Evolutionary conservation across 1,140 invertebrate genomes (phyloP), one percentile per base, ranked within the genome.

Genomic region (Lysiphlebus fabarum): DNA sequence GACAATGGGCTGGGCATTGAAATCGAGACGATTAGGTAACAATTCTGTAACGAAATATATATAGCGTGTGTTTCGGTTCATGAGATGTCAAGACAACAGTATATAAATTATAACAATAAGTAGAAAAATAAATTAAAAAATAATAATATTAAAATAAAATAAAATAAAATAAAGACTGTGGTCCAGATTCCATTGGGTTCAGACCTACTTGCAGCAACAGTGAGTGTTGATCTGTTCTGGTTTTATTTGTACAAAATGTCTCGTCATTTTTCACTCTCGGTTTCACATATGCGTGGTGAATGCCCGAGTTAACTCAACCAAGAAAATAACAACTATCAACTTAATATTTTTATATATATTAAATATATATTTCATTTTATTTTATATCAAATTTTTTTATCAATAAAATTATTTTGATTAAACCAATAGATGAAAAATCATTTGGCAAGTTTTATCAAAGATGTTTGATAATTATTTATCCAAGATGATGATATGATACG

Each of bases 21-120:
- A 51, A 37, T 33, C n/a, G 49, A 51, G 49, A 51, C n/a, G 36
- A 51, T 51, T 51, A 51, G 38, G 49, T 51, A 51, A 51, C 49
- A 33, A 38, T n/a, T n/a, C 12, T 12, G 34, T 51, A 51, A 51
- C 17, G 17, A 26, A 26, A 26, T 26, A 4, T 26, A 51, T 51
- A 36, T 51, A 36, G 49, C 49, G 49, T 51, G 49, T 36, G 17
- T 49, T 51, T 37, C 38, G 49, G 49, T 38, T 51, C 49, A 49
- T n/a, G 12, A 36, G 12, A n/a, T 51, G 49, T n/a, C 49, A 33
- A 37, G 6, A 26, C 17, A 26, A 26, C 17, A 26, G 17, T 26
- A 26, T n/a, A 34, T 51, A 36, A 12, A 51, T 38, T 7, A n/a
- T 45, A 7, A 40, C 38, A 11, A 9, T 6, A 9, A 40, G 10